Evolutionary conservation across 2,888 invertebrate species (phyloP), one percentile per base, ranked within the genome.

Genomic region (Agriotes lineatus): DNA sequence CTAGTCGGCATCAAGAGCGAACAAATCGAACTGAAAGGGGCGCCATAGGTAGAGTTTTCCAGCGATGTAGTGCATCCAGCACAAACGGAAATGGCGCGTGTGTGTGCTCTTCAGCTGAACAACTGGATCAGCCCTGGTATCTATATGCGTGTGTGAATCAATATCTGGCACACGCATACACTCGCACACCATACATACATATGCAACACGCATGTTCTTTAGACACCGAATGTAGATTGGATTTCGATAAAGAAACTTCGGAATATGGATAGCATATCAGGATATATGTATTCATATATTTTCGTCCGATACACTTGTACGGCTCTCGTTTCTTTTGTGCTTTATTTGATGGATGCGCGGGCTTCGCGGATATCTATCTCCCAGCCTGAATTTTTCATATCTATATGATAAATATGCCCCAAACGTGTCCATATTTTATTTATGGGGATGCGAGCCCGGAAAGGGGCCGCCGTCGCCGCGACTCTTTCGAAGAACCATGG

Each of bases 141-240:
- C 74, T 74, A 71, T 76, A 75, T 76, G 77, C 76, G 75, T 78
- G 75, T 78, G 77, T 76, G 77, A 79, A 79, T 78, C 78, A 78
- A 78, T 79, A 78, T 77, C 77, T 76, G 73, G 74, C 76, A 78
- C 76, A 78, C 76, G 75, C 77, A 75, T 75, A 73, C 63, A 69
- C 71, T 64, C 71, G 57, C 69, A 56, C 63, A 70, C 66, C 59
- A 67, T 70, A 72, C 69, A 72, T 73, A 74, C 72, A 74, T 75
- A 76, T 77, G 75, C 76, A 75, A 72, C 77, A 78, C 78, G 78
- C 78, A 78, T 78, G 78, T 78, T 75, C 76, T 74, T 69, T 69
- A 72, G 68, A 70, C 67, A 70, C 74, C 67, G 69, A 72, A 74
- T 75, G 70, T 72, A 75, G 75, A 75, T 75, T 76, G 76, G 72